Percentiles rank a stretch among this genome's conserved stretches.
Evolutionary conservation across 2,113 vertebrate species (phyloP).

Genomic region (Coryphaenoides rupestris): DNA sequence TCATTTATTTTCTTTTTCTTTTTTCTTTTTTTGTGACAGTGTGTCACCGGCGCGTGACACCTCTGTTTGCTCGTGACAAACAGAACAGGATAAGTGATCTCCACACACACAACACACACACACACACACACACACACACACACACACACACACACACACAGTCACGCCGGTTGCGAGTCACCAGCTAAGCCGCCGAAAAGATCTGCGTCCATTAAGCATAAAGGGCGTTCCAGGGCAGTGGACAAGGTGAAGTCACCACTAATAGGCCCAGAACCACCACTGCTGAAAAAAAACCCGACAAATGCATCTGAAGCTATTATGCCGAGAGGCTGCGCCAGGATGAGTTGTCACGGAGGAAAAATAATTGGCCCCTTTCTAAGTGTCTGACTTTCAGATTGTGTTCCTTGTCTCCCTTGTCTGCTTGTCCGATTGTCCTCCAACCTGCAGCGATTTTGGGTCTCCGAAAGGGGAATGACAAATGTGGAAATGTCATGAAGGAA

Average conservation of each 20-base stretch:
- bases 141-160: no score
- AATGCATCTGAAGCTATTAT: not conserved
- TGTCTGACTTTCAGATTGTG: no score
- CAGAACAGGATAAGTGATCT: not conserved
- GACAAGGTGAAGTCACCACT: not conserved
- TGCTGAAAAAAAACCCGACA: no score
- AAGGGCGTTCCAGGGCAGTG: not conserved
- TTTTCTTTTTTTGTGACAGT: not conserved
- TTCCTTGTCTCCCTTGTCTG: no score
- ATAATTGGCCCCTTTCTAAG: constrained; percentile 10
- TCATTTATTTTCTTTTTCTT: no score
- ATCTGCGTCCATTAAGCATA: not conserved
- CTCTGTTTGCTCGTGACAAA: constrained; percentile 18
- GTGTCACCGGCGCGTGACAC: constrained; percentile 23
- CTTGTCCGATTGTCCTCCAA: no score
- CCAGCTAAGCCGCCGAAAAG: no score
- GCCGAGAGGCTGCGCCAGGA: not conserved
- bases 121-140: no score
- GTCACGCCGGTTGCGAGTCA: no score
- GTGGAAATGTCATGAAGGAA: not conserved
- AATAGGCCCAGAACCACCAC: not conserved
- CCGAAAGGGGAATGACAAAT: not conserved
- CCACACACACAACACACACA: no score
- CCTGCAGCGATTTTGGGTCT: no score
- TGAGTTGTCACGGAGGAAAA: not conserved